phyloP scores from a whole-genome alignment of 2,888 invertebrate genomes.

The Hydriomena furcata region DNA sequence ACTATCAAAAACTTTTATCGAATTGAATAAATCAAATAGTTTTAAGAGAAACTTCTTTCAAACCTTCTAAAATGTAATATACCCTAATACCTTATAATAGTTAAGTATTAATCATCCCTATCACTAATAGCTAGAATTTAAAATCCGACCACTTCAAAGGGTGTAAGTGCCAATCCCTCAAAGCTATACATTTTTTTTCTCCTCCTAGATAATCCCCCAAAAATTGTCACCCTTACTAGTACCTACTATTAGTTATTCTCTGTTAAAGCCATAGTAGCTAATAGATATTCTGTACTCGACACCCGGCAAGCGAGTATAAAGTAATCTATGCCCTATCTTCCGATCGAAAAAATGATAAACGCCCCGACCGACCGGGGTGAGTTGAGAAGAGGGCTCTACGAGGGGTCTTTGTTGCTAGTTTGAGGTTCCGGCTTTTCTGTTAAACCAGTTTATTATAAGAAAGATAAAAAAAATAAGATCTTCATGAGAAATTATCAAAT shows the following conservation, averaged over 20 bases:
- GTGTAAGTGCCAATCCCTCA: slow-evolving; percentile 52
- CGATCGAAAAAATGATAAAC: slow-evolving; percentile 71
- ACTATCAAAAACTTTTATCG: no score
- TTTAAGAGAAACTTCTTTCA: no score
- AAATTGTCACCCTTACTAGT: slow-evolving; percentile 46
- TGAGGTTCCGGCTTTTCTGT: slow-evolving; percentile 13
- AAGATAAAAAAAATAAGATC: not conserved
- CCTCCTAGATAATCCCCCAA: slow-evolving; percentile 69
- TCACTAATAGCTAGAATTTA: slow-evolving; percentile 23
- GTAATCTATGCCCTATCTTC: slow-evolving; percentile 27
- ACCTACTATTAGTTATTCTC: slow-evolving; percentile 10
- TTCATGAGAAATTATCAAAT: no score
- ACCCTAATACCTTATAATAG: no score
- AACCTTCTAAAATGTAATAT: no score
- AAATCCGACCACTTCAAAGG: slow-evolving; percentile 48
- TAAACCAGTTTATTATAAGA: slow-evolving; percentile 5
- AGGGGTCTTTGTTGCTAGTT: slow-evolving; percentile 13
- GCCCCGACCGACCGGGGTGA: slow-evolving; percentile 10
- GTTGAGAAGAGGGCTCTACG: slow-evolving; percentile 2
- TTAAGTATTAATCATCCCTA: not conserved
- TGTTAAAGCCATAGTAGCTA: slow-evolving; percentile 1
- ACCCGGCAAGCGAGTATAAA: slow-evolving; percentile 15
- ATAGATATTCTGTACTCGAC: slow-evolving; percentile 8
- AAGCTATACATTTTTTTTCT: slow-evolving; percentile 71
- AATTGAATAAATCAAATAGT: no score